These are phyloP conservation scores for Latrodectus elegans DNA, from an alignment of 2,888 invertebrate genomes.

Conservation along the genomic window DNA sequence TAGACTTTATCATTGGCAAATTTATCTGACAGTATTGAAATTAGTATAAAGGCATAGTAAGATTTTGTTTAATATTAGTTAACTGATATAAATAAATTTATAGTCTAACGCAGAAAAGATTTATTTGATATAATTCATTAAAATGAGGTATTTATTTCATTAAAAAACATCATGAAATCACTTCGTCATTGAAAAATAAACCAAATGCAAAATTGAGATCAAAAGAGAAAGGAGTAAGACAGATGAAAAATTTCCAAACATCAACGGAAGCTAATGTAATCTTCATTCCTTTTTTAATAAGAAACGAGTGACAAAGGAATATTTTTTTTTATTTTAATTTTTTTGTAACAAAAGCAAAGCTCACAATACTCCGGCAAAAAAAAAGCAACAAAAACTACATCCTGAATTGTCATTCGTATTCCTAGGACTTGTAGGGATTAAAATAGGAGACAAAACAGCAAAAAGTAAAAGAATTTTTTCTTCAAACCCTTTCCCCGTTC, in stretches of 20 bases:
- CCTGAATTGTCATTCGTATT: slow-evolving; percentile 59
- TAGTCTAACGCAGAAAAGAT: no score
- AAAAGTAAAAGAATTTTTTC: background rate
- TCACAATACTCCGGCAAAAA: slow-evolving; percentile 26
- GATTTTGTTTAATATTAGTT: no score
- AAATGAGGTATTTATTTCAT: no score
- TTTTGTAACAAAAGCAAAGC: slow-evolving; percentile 23
- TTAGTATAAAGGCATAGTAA: no score
- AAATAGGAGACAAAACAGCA: slow-evolving; percentile 53
- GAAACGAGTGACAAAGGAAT: slow-evolving; percentile 58
- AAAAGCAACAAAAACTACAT: slow-evolving; percentile 51
- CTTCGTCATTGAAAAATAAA: background rate
- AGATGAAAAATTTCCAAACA: slow-evolving; percentile 22
- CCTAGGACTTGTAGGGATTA: slow-evolving; percentile 65
- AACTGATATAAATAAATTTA: no score
- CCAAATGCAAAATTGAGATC: background rate
- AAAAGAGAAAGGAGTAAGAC: slow-evolving; percentile 19
- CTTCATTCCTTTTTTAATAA: slow-evolving; percentile 65
- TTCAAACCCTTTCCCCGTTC: background rate
- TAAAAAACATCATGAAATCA: no score
- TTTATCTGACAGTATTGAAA: no score
- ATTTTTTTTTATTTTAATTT: slow-evolving; percentile 48
- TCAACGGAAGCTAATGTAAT: slow-evolving; percentile 58
- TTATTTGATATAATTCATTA: no score
- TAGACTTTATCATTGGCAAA: no score